Conservation (phyloP, 2,113 vertebrate species). For the Ardeotis arabs region DNA sequence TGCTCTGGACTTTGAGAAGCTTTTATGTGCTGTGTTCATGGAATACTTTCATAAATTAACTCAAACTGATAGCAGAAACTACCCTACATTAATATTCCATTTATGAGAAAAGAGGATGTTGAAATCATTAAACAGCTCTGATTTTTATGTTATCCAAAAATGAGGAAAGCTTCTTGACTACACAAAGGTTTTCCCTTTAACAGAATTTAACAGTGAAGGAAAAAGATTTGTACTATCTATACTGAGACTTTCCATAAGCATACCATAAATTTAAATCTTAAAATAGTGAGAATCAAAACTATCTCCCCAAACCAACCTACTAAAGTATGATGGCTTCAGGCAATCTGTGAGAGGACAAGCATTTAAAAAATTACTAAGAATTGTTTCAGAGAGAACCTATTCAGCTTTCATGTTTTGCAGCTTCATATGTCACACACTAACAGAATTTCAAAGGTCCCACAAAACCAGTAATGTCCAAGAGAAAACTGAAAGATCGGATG, state of each 20-base stretch:
- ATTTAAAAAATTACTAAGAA: neutral
- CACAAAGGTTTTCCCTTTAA: neutral
- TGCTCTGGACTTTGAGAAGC: neutral
- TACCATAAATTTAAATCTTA: neutral
- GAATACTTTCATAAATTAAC: neutral
- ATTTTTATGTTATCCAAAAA: neutral
- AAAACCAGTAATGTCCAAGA: neutral
- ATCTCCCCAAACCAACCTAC: neutral
- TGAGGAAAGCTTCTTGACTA: neutral
- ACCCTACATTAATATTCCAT: neutral
- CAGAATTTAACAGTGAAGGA: neutral
- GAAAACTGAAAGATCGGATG: neutral
- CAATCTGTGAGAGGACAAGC: neutral
- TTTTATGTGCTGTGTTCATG: neutral
- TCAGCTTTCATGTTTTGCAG: neutral
- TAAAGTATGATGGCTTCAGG: neutral
- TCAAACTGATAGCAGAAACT: neutral
- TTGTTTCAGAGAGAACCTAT: neutral
- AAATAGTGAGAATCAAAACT: neutral
- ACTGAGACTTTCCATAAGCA: neutral
- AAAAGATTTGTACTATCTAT: neutral
- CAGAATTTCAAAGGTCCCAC: neutral
- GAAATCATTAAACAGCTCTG: neutral
- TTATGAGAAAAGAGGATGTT: fast-evolving
- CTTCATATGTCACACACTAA: neutral